Evolutionary conservation across 35 echinoderm and acorn worm genomes (phyloP).

Genomic region (Heliocidaris tuberculata): DNA sequence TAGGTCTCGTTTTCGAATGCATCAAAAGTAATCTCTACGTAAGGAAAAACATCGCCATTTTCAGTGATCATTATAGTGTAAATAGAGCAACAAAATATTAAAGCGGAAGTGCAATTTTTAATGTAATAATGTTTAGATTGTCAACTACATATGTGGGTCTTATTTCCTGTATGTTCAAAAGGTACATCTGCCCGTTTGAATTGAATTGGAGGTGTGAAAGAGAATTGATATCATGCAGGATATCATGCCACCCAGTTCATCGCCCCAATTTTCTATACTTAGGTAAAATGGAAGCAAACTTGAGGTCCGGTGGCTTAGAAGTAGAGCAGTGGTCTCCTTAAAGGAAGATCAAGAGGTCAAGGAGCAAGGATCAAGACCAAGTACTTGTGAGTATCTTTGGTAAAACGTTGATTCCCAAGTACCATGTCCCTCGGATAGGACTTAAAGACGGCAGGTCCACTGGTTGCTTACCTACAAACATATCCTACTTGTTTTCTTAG

Average conservation of each 20-base stretch:
- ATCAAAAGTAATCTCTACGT: not conserved
- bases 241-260: not conserved
- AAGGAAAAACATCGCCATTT: not conserved
- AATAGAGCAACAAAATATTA: not conserved
- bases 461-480: not conserved
- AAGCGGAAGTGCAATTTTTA: not conserved
- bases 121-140: not conserved
- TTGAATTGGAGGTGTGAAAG: not conserved
- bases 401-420: not conserved
- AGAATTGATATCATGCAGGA: not conserved
- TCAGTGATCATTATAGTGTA: not conserved
- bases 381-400: not conserved
- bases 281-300: not conserved
- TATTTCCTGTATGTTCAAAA: slow-evolving; percentile 1
- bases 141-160: slow-evolving; percentile 7
- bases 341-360: not conserved
- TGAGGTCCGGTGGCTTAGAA: not conserved
- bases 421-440: not conserved
- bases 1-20: not conserved
- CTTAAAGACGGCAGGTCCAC: not conserved
- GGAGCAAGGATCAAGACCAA: not conserved
- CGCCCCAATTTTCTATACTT: not conserved
- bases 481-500: not conserved
- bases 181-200: not conserved
- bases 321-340: not conserved